Evolutionary conservation across 2,113 vertebrate species (phyloP), one percentile per base, ranked within the genome.

Genomic region (Theristicus caerulescens): DNA sequence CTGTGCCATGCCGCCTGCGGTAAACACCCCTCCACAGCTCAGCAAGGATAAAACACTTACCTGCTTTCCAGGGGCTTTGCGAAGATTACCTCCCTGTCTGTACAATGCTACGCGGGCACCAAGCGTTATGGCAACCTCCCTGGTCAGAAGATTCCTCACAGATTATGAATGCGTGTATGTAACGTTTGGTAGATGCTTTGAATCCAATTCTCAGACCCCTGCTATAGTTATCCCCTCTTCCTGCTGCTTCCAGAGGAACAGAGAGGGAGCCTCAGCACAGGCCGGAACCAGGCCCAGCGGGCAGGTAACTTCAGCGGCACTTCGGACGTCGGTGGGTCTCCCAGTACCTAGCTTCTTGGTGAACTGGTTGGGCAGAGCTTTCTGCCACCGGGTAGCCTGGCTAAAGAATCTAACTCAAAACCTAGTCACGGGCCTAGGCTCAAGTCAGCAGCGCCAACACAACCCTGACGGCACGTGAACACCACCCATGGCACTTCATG

Each of bases 391-490:
- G n/a, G 19, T 5, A 29, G 70, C 26, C 46, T 0, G 3, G 78
- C 10, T 29, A 15, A 26, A 3, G 22, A 70, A 29, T 8, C 36
- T 9, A 52, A 17, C 34, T 20, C 40, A 26, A 57, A 57, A 66
- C 10, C 9, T 7, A 22, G 49, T 10, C 36, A 16, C 0, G 0
- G 32, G 13, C 42, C 19, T 49, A 17, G 36, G 13, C 3, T 26
- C 4, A 14, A 77, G 58, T 7, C 86, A 77, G 91, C 47, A 77
- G 49, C 0, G 4, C 57, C 66, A 72, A 26, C 27, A 18, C 54
- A 80, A 51, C 31, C 36, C 57, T 27, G 36, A 31, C 0, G 7
- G 51, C 82, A 18, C 0, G 3, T 9, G 34, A 70, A 5, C 29
- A 34, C 7, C n/a, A 32, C 34, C 1, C 76, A 22, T 1, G 29